Base-by-base conservation (phyloP, 2,888 invertebrate genomes). In the Heliconius sara region DNA sequence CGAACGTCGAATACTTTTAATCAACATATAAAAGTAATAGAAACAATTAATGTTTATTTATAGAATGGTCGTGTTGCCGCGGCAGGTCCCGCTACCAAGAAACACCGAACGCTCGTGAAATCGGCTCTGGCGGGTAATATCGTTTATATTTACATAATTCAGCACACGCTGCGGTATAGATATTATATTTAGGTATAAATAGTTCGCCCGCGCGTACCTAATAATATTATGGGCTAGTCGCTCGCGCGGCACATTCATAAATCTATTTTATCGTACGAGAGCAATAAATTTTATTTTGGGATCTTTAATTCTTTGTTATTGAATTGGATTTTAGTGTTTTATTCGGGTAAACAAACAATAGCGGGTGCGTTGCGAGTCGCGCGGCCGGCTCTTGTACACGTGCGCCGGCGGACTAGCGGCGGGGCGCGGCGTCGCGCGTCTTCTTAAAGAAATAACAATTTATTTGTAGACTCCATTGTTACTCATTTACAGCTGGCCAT, bases 261-360 rank as follows among this genome's bases (percentile, higher is more conserved):
- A 95, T 95, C 95, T 95, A 95, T 95, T 95, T 95, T 94, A 95
- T 95, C 94, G 95, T 93, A 92, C 92, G 89, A 89, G 87, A 90
- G 95, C 94, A 94, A 95, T 95, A 94, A 95, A 95, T 95, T 95
- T 94, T 95, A 95, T 95, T 95, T 95, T 92, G 92, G 95, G 95
- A 95, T 94, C 95, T 95, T 95, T 95, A 95, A 95, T 95, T 95
- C 95, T 95, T 95, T 95, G 95, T 95, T 95, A 95, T 95, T 94
- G 95, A 94, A 94, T 94, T 94, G 93, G 94, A 95, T 94, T 95
- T 95, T 95, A 95, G 95, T 95, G 95, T 95, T 95, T 94, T 95
- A 95, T 95, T 94, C 93, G 92, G 91, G 93, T 95, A 95, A 95
- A 95, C 95, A 95, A 95, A 95, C 95, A 94, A 93, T 93, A 92